A percentile compares a stretch with the other conserved stretches of the same genome.
Conservation (phyloP, 2,888 invertebrate species). For the Idaea straminata region DNA sequence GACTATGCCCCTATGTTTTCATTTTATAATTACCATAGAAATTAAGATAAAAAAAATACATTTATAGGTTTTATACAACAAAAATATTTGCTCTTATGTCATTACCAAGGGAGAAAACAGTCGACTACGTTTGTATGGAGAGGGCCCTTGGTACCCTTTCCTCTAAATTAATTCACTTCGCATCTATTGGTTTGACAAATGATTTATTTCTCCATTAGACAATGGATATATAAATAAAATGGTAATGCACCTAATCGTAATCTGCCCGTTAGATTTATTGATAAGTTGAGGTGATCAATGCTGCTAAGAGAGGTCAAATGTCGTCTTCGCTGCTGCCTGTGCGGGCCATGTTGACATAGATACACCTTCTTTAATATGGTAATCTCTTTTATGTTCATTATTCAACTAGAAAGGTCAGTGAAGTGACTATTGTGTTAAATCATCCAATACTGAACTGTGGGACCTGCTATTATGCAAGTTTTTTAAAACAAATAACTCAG, state of each 20-base stretch:
- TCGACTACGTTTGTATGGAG: too few species aligned
- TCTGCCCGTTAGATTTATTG: slow-evolving; percentile 1
- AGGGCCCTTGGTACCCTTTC: too few species aligned
- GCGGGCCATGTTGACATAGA: slow-evolving; percentile 46
- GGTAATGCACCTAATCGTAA: slow-evolving; percentile 4
- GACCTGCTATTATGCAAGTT: slow-evolving; percentile 17
- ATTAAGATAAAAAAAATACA: too few species aligned
- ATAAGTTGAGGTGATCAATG: slow-evolving; percentile 34
- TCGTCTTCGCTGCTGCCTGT: slow-evolving; percentile 25
- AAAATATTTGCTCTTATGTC: too few species aligned
- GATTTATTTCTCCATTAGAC: slow-evolving; percentile 3
- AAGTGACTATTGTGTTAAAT: slow-evolving; percentile 18
- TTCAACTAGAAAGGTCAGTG: slow-evolving; percentile 25
- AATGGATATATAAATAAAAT: neutral
- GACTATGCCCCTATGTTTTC: too few species aligned
- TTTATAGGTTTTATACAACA: too few species aligned
- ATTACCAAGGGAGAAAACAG: too few species aligned
- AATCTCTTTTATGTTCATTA: slow-evolving; percentile 29
- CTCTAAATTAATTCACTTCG: slow-evolving; percentile 2
- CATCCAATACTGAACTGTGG: slow-evolving; percentile 16
- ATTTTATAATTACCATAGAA: too few species aligned
- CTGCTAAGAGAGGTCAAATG: slow-evolving; percentile 41
- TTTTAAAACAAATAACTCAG: slow-evolving; percentile 9
- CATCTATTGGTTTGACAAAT: neutral
- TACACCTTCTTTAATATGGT: slow-evolving; percentile 34